Base-by-base conservation (phyloP, 2,797 vertebrate genomes). In the Cossypha polioptera region DNA sequence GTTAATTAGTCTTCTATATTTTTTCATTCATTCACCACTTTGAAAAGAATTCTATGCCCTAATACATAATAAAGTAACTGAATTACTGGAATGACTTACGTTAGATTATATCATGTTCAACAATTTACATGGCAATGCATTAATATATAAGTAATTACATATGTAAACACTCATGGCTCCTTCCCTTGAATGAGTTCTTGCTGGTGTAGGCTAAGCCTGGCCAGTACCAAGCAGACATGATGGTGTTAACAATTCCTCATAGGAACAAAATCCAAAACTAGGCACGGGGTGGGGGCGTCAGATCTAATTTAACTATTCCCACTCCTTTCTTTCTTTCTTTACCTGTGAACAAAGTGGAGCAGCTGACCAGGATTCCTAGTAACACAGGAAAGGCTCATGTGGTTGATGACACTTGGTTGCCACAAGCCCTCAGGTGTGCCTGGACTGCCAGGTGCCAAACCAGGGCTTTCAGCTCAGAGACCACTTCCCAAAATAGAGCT, bases 341-440 rank as follows among this genome's bases (percentile, higher is more conserved):
- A 26, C 26, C 16, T 33, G 2, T 22, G 20, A 45, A 20, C 43
- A 25, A 59, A 43, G 55, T 4, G 5, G 10, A 54, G 4, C 21
- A 28, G 15, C 14, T 45, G 11, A 35, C 38, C 24, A 16, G 47
- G 35, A 26, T 40, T 3, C 31, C 7, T 28, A 51, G 11, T 31
- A 21, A 10, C 29, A 6, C 7, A 12, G 53, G 45, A 4, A n/a
- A n/a, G 21, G 53, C 8, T 38, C 1, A 0, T 50, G 29, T 36
- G 18, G 25, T 2, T 1, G 0, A 2, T 3, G 13, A 15, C 1
- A 0, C 51, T 50, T 1, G 0, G 25, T 51, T 55, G 26, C 8
- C 35, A 1, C 13, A n/a, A 17, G 15, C 22, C 45, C 25, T 53
- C 22, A 22, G 36, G 17, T 45, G 24, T 33, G 42, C 38, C 36